These are phyloP conservation scores for Malurus splendens DNA, from an alignment of 2,797 vertebrate species.

Conservation along the genomic window DNA sequence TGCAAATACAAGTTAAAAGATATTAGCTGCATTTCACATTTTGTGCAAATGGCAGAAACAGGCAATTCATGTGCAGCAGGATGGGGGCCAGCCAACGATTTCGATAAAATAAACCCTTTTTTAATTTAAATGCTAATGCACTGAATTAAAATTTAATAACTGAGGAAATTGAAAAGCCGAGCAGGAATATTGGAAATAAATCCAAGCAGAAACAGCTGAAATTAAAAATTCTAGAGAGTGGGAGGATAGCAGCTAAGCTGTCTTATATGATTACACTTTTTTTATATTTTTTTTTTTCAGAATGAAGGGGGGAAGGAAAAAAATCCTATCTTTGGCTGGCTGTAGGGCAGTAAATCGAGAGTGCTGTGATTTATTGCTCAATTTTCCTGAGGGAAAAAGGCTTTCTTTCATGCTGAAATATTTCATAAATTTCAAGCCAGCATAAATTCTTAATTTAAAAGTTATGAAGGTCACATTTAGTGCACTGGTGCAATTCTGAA, in stretches of 20 bases:
- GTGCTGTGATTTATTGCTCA: constrained; percentile 96
- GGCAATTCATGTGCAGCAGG: constrained; percentile 73
- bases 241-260: constrained; percentile 91
- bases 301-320: constrained; percentile 77
- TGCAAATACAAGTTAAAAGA: constrained; percentile 75
- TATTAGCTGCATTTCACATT: constrained; percentile 76
- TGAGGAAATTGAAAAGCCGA: constrained; percentile 98
- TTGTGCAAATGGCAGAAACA: constrained; percentile 76
- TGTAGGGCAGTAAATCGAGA: constrained; percentile 90
- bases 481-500: constrained; percentile 72
- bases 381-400: constrained; percentile 87
- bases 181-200: constrained; percentile 99
- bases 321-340: constrained; percentile 77
- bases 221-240: constrained; percentile 98
- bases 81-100: constrained; percentile 81
- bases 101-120: constrained; percentile 93
- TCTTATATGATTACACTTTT: constrained; percentile 97
- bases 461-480: constrained; percentile 81
- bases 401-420: constrained; percentile 86
- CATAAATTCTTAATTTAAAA: constrained; percentile 86
- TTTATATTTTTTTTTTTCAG: constrained; percentile 68
- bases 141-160: constrained; percentile 99
- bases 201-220: constrained; percentile 99
- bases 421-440: constrained; percentile 84
- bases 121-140: constrained; percentile 99